phyloP scores from a whole-genome alignment of 2,797 vertebrate species.

The Poecilia velifera region DNA sequence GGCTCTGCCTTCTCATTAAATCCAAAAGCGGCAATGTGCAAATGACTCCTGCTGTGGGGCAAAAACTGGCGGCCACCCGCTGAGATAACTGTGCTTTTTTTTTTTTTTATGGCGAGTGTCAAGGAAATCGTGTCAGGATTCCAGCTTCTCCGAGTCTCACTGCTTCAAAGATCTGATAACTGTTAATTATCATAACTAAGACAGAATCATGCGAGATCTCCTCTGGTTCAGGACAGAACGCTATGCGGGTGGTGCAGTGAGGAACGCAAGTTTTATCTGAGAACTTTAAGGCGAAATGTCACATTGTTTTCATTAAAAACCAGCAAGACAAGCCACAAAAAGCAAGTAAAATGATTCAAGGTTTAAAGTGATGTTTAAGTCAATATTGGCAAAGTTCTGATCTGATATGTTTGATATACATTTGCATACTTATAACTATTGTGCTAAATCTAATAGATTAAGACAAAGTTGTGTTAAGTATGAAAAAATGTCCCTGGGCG shows the following conservation, averaged over 20 bases:
- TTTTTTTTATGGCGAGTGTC: slow-evolving; percentile 24
- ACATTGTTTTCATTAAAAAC: neutral
- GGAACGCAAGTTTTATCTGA: neutral
- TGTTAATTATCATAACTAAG: slow-evolving; percentile 29
- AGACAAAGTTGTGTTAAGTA: neutral
- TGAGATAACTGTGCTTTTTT: slow-evolving; percentile 38
- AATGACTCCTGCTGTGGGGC: slow-evolving; percentile 38
- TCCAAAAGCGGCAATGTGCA: slow-evolving; percentile 32
- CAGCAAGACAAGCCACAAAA: neutral
- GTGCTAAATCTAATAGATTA: neutral
- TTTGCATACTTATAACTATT: neutral
- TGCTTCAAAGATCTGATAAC: slow-evolving; percentile 13
- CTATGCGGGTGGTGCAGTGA: neutral
- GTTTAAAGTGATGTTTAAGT: neutral
- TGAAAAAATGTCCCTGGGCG: neutral
- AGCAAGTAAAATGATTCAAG: neutral
- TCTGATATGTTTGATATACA: neutral
- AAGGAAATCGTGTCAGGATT: slow-evolving; percentile 26
- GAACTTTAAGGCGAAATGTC: neutral
- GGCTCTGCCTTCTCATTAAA: slow-evolving; percentile 26
- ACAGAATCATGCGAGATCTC: slow-evolving; percentile 1
- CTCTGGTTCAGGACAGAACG: neutral
- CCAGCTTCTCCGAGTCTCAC: slow-evolving; percentile 24
- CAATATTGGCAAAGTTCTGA: neutral
- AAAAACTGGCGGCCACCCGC: slow-evolving; percentile 44